These are phyloP conservation scores for Machimus atricapillus DNA, from an alignment of 2,888 invertebrate species.

Conservation along the genomic window DNA sequence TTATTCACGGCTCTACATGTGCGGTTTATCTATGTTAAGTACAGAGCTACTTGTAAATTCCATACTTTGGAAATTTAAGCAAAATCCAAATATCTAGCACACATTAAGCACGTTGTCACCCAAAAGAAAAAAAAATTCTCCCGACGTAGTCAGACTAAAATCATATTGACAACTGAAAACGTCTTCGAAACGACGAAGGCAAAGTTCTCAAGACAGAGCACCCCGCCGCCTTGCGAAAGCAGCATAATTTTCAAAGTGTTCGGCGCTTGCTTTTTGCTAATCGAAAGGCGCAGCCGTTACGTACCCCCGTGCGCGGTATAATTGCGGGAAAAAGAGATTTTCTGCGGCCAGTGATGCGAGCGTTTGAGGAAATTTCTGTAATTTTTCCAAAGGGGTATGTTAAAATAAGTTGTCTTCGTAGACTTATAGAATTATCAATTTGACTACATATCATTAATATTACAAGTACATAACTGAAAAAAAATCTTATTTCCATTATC, in stretches of 20 bases:
- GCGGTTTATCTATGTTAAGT: neutral
- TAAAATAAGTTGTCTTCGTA: neutral
- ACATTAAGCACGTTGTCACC: neutral
- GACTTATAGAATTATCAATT: no score
- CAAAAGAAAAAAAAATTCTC: neutral
- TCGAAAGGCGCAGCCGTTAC: neutral
- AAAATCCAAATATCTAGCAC: neutral
- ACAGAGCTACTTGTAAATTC: neutral
- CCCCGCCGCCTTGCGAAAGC: neutral
- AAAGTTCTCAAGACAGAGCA: neutral
- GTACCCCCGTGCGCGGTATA: neutral
- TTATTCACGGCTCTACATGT: neutral
- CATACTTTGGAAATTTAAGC: neutral
- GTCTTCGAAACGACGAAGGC: neutral
- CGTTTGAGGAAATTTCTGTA: neutral
- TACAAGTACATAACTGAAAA: no score
- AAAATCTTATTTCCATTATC: no score
- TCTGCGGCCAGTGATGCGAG: neutral
- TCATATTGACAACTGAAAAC: conserved; percentile 24
- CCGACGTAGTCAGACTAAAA: neutral
- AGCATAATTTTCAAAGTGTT: neutral
- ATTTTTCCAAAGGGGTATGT: neutral
- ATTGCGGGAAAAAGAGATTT: neutral
- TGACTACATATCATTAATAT: no score
- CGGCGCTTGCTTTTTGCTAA: neutral